These are phyloP conservation scores for Drosophila mimetica DNA, from an alignment of 2,888 invertebrate genomes.

Conservation along the genomic window DNA sequence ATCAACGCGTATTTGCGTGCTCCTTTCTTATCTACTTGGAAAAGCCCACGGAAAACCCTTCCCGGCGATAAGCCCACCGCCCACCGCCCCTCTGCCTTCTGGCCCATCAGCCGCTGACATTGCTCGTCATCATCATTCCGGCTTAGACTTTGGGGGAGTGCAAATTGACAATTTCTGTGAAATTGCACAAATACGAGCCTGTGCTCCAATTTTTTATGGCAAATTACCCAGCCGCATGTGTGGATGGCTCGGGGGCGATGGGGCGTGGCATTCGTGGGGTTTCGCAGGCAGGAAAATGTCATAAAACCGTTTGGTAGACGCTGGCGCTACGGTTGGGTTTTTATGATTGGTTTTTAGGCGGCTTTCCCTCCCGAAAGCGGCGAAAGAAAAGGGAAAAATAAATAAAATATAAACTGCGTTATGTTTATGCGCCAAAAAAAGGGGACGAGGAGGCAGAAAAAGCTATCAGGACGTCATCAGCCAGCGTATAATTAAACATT, in stretches of 20 bases:
- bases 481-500: slow-evolving; percentile 71
- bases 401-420: slow-evolving; percentile 79
- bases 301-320: slow-evolving; percentile 68
- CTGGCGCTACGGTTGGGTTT: slow-evolving; percentile 56
- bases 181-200: slow-evolving; percentile 75
- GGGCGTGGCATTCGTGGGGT: slow-evolving; percentile 37
- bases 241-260: slow-evolving; percentile 28
- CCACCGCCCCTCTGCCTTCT: slow-evolving; percentile 3
- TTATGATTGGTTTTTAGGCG: slow-evolving; percentile 72
- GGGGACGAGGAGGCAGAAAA: slow-evolving; percentile 21
- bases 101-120: slow-evolving; percentile 14
- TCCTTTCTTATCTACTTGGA: slow-evolving; percentile 34
- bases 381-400: slow-evolving; percentile 62
- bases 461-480: slow-evolving; percentile 62
- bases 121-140: slow-evolving; percentile 54
- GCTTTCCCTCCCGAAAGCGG: slow-evolving; percentile 10
- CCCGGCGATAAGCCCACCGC: slow-evolving; percentile 2
- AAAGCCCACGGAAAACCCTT: slow-evolving; percentile 7
- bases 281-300: slow-evolving; percentile 37
- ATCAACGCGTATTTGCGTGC: slow-evolving; percentile 76
- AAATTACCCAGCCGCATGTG: slow-evolving; percentile 71
- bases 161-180: slow-evolving; percentile 78
- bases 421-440: slow-evolving; percentile 70
- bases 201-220: slow-evolving; percentile 77
- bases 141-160: slow-evolving; percentile 76